Conservation (phyloP, 1,140 invertebrate genomes). For the Pseudomyrmex cubaensis region DNA sequence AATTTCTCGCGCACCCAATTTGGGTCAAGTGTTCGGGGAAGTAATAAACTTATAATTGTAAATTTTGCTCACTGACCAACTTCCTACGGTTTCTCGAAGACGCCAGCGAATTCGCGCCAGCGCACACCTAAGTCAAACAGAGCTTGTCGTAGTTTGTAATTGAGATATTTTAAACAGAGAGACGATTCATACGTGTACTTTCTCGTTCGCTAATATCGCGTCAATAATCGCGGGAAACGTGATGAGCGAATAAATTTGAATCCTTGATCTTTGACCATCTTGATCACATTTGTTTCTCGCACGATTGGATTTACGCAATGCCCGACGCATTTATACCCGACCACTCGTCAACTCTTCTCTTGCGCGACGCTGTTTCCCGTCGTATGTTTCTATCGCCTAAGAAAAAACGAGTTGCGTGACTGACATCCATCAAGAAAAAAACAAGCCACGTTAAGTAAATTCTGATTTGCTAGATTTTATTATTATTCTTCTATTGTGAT, state of each 20-base stretch:
- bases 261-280: conserved; percentile 39
- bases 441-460: neutral
- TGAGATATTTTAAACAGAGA: conserved; percentile 4
- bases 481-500: conserved; percentile 2
- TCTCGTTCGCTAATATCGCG: too few relatives aligned
- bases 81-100: conserved; percentile 9
- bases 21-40: neutral
- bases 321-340: neutral
- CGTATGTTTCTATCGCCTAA: neutral
- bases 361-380: conserved; percentile 15
- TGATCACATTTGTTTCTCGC: conserved; percentile 46
- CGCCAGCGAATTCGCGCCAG: neutral
- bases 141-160: conserved; percentile 10
- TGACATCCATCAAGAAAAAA: conserved; percentile 3
- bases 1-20: conserved; percentile 27
- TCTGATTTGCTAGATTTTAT: neutral
- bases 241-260: conserved; percentile 7
- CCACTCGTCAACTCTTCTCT: neutral
- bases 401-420: conserved; percentile 7
- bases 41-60: conserved; percentile 40
- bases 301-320: conserved; percentile 43
- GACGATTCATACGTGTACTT: neutral
- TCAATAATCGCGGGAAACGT: conserved; percentile 1
- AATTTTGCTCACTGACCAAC: conserved; percentile 29
- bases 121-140: neutral